phyloP scores from a whole-genome alignment of 2,797 vertebrate genomes.

The Lindbergichthys nudifrons region DNA sequence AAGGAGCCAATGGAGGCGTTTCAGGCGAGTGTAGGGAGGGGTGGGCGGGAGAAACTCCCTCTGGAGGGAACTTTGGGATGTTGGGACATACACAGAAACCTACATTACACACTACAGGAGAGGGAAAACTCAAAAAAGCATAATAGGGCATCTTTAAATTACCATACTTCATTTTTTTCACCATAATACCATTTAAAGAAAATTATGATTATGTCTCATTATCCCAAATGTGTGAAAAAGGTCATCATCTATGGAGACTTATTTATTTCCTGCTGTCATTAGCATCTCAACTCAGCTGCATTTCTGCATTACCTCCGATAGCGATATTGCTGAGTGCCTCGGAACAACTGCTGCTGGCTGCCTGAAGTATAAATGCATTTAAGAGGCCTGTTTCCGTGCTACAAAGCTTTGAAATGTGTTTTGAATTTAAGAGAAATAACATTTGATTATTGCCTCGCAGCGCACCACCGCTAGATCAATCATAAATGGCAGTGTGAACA shows the following conservation, averaged over 20 bases:
- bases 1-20: no score
- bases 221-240: not conserved
- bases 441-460: conserved; percentile 49
- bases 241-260: no score
- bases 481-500: conserved; percentile 38
- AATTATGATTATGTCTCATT: not conserved
- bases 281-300: not conserved
- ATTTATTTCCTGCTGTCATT: not conserved
- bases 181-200: not conserved
- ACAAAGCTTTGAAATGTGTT: conserved; percentile 49
- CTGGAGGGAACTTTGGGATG: no score
- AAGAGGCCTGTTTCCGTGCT: not conserved
- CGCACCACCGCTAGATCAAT: conserved; percentile 43
- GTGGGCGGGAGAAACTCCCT: no score
- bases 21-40: no score
- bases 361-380: conserved; percentile 17
- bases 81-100: no score
- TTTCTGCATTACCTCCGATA: not conserved
- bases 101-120: no score
- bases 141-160: no score
- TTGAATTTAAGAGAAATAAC: conserved; percentile 59
- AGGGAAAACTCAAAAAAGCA: no score
- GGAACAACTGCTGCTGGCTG: conserved; percentile 1
- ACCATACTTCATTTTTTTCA: no score
- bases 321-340: not conserved